These are phyloP conservation scores for Molanna angustata DNA, from an alignment of 2,888 invertebrate genomes.

Conservation along the genomic window DNA sequence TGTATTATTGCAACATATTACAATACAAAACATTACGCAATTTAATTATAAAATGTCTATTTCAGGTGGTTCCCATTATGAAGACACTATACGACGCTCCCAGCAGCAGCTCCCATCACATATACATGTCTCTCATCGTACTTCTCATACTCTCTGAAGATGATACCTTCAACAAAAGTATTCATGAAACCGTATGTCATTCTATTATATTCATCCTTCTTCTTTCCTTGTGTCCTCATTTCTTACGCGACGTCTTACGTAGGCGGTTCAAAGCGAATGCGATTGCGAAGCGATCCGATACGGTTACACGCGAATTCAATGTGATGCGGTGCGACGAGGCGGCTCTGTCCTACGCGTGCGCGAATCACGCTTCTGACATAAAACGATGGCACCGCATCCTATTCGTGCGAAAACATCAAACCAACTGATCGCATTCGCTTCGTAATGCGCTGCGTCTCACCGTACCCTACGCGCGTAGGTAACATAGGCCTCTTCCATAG, in stretches of 20 bases:
- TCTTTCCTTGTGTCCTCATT: no score
- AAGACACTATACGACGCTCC: conserved; percentile 91
- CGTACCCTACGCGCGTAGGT: no score
- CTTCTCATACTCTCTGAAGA: conserved; percentile 95
- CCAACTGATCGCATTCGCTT: no score
- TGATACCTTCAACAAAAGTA: conserved; percentile 87
- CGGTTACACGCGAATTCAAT: no score
- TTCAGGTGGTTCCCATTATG: conserved; percentile 84
- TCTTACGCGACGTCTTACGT: no score
- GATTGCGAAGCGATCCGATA: no score
- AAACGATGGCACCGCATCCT: not conserved
- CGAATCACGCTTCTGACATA: not conserved
- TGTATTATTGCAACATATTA: not conserved
- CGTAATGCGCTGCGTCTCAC: not conserved
- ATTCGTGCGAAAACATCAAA: no score
- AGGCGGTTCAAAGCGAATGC: no score
- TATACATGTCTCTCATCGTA: conserved; percentile 98
- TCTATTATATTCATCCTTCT: no score
- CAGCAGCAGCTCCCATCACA: conserved; percentile 91
- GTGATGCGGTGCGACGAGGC: no score
- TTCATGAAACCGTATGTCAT: conserved; percentile 86
- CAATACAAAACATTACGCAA: not conserved
- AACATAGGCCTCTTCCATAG: no score
- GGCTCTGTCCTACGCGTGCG: no score
- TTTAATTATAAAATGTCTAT: not conserved